Base-by-base conservation (phyloP, 64 coral and sea anemone genomes). In the Actinia equina region DNA sequence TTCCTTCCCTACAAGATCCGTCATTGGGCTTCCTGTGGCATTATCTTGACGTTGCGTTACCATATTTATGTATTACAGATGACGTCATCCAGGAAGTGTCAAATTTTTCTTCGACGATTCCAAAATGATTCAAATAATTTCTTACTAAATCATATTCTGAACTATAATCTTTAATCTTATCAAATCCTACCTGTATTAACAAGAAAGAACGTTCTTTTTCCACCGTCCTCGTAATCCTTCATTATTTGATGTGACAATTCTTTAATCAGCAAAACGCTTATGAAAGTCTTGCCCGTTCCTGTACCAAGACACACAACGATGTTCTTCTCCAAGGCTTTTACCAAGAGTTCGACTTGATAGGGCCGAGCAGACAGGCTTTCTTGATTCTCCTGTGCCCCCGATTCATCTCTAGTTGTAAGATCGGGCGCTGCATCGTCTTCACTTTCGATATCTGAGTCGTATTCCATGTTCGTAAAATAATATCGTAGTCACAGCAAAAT, bases 241-340 rank as follows among this genome's bases (percentile, higher is more conserved):
- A 88, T 79, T 20, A 95, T 90, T 51, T 98, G 87, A 77, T 92
- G 83, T 20, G 93, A 86, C 6, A 93, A 62, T 88, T 99, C 91
- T 55, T 95, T 95, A 67, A 99, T 99, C 18, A 99, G 30, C 88
- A 95, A 95, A 0, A 99, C 93, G 83, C 97, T 99, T 16, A 99
- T 99, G 59, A 99, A 99, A 13, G 97, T 99, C 77, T 99, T 99
- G 4, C 97, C 97, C 19, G 97, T 99, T 37, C 97, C 97, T 49
- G 97, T 99, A 1, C 97, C 97, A 0, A 99, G 82, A 44, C 93
- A 99, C 54, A 99, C 93, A 9, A 99, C 93, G 12, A 95, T 93
- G 52, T 99, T 95, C 53, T 71, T 93, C 78, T 91, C 67, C 43
- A 86, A 53, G 15, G 91, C 93, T 51, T 86, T 87, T 6, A 87